These are phyloP conservation scores for Watsonalla binaria DNA, from an alignment of 2,888 invertebrate genomes.

Conservation along the genomic window DNA sequence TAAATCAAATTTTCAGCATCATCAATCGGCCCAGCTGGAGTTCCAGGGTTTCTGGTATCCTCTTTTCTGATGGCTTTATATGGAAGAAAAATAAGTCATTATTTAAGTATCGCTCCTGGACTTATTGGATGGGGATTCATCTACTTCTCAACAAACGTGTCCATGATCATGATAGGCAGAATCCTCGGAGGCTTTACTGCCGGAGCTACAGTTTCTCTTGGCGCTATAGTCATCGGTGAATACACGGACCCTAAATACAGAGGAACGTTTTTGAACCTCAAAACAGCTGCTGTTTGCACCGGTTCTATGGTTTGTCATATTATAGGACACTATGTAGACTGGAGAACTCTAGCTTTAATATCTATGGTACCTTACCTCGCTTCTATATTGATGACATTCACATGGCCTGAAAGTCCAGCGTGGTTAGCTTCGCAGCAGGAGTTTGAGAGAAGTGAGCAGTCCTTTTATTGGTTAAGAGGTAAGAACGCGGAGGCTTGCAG, in stretches of 20 bases:
- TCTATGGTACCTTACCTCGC: slow-evolving; percentile 30
- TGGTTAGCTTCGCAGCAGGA: slow-evolving; percentile 77
- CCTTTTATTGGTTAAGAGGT: slow-evolving; percentile 75
- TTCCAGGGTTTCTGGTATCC: slow-evolving; percentile 37
- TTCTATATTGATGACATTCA: slow-evolving; percentile 42
- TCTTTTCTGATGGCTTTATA: slow-evolving; percentile 40
- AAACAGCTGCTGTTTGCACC: slow-evolving; percentile 41
- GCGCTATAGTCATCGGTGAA: slow-evolving; percentile 52
- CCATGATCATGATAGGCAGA: slow-evolving; percentile 37
- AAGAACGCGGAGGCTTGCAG: slow-evolving; percentile 17
- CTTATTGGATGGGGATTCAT: slow-evolving; percentile 41
- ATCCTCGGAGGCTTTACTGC: slow-evolving; percentile 36
- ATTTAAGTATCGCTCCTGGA: slow-evolving; percentile 36
- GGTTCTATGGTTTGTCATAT: slow-evolving; percentile 40
- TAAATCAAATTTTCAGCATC: slow-evolving; percentile 35
- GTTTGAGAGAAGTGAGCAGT: slow-evolving; percentile 63
- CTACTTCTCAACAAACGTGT: slow-evolving; percentile 30
- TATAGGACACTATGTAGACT: slow-evolving; percentile 32
- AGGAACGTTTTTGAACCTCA: slow-evolving; percentile 50
- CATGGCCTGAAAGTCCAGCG: slow-evolving; percentile 79
- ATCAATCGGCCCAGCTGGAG: slow-evolving; percentile 29
- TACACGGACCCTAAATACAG: slow-evolving; percentile 47
- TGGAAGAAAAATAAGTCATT: slow-evolving; percentile 38
- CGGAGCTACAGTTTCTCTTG: slow-evolving; percentile 34
- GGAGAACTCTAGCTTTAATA: slow-evolving; percentile 39